Base-by-base conservation (phyloP, 2,888 invertebrate genomes). In the Selenia dentaria region DNA sequence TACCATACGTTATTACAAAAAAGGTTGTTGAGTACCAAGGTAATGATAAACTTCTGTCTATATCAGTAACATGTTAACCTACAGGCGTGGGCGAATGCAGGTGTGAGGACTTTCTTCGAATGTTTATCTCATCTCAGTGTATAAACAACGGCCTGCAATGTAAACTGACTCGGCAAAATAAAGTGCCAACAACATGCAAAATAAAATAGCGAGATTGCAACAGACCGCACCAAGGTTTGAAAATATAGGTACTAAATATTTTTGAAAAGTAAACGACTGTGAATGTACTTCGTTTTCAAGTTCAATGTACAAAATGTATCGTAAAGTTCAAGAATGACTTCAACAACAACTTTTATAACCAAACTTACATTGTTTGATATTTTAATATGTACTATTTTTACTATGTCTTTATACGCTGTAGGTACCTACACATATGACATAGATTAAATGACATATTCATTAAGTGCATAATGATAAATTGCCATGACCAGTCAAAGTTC, bases 41-140 rank as follows among this genome's bases (percentile, higher is more conserved):
- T 74, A 71, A 64, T 39, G 66, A 62, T 70, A 76, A 71, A 83
- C 83, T 83, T 81, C 76, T 67, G 63, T 66, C 69, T 74, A 75
- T 75, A 76, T 80, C 59, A 51, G 70, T 70, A 74, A 78, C 74
- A 64, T 26, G 74, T 78, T 77, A 67, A 78, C 76, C 74, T 78
- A 79, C 69, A 67, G 40, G 56, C 65, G 68, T 70, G 64, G 60
- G 54, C 59, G 49, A 48, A 49, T 41, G 48, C 63, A 67, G 62
- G 64, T 54, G 59, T 51, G 55, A 38, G 52, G 58, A 67, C 76
- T 77, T 81, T 81, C 75, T 79, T 77, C 59, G 68, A 58, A 46
- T 24, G 42, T 51, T 39, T 42, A 34, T 43, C 14, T 39, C 14
- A 11, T 14, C 28, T 41, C 20, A 20, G 24, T 25, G 28, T 31